phyloP scores from a whole-genome alignment of 2,113 vertebrate species.

The Hippocampus mohnikei region DNA sequence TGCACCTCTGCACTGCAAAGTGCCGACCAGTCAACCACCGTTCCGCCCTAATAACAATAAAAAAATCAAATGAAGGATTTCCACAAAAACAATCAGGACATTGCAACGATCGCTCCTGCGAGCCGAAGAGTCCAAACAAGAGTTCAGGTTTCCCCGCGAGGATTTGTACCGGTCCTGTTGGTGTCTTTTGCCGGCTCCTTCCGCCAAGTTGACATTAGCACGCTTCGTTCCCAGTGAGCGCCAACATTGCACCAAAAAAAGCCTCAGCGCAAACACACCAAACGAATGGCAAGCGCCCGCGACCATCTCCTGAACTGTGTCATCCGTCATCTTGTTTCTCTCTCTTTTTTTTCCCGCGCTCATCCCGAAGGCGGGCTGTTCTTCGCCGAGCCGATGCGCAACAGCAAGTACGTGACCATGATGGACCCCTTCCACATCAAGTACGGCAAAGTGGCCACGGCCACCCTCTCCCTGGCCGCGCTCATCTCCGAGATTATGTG shows the following conservation, averaged over 20 bases:
- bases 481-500: slow-evolving; percentile 74
- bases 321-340: neutral
- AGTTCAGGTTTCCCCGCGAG: too few relatives aligned
- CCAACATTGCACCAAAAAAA: neutral
- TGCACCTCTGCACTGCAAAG: too few relatives aligned
- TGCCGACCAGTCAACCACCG: too few relatives aligned
- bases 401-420: slow-evolving; percentile 65
- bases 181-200: too few relatives aligned
- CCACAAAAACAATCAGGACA: too few relatives aligned
- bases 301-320: too few relatives aligned
- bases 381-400: slow-evolving; percentile 64
- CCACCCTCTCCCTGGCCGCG: slow-evolving; percentile 45
- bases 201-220: too few relatives aligned
- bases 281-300: too few relatives aligned
- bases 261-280: too few relatives aligned
- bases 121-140: neutral
- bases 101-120: too few relatives aligned
- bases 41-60: neutral
- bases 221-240: too few relatives aligned
- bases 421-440: slow-evolving; percentile 67
- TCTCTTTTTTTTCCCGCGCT: neutral
- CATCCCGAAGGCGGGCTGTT: slow-evolving; percentile 51
- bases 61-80: neutral
- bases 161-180: too few relatives aligned
- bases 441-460: slow-evolving; percentile 56